Evolutionary conservation across 2,797 vertebrate species (phyloP).

Genomic region (Syngnathus rostellatus): DNA sequence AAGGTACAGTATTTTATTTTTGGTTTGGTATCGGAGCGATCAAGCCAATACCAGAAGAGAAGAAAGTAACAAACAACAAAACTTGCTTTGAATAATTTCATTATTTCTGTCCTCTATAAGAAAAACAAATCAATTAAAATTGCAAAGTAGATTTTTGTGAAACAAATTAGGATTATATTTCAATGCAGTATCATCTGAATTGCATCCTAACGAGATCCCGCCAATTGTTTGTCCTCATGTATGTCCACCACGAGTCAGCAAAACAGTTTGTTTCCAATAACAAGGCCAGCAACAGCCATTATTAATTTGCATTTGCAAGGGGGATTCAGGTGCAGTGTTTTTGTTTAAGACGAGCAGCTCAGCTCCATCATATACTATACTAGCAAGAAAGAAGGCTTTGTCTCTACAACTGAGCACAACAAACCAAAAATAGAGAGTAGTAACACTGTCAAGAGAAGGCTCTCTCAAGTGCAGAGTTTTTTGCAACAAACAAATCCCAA

Average conservation of each 20-base stretch:
- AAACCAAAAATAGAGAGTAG: constrained; percentile 41
- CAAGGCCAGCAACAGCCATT: background rate
- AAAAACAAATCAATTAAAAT: too few relatives aligned
- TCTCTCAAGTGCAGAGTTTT: constrained; percentile 14
- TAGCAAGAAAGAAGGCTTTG: background rate
- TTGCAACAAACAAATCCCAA: background rate
- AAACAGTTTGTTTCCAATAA: background rate
- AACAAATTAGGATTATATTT: too few relatives aligned
- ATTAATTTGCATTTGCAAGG: background rate
- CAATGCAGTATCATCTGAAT: too few relatives aligned
- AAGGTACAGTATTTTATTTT: too few relatives aligned
- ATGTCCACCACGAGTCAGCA: background rate
- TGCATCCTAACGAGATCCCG: too few relatives aligned
- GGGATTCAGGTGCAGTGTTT: background rate
- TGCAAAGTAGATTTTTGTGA: too few relatives aligned
- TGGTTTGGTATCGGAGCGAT: too few relatives aligned
- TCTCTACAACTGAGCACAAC: constrained; percentile 11
- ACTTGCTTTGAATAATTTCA: too few relatives aligned
- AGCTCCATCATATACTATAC: background rate
- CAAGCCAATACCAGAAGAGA: too few relatives aligned
- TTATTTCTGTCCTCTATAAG: too few relatives aligned
- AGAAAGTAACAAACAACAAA: too few relatives aligned
- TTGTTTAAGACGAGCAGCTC: background rate
- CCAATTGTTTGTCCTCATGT: background rate
- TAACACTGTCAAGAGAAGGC: constrained; percentile 23